A percentile compares a stretch with the other conserved stretches of the same genome.
Conservation (phyloP, 2,113 vertebrate species). For the Cariama cristata region DNA sequence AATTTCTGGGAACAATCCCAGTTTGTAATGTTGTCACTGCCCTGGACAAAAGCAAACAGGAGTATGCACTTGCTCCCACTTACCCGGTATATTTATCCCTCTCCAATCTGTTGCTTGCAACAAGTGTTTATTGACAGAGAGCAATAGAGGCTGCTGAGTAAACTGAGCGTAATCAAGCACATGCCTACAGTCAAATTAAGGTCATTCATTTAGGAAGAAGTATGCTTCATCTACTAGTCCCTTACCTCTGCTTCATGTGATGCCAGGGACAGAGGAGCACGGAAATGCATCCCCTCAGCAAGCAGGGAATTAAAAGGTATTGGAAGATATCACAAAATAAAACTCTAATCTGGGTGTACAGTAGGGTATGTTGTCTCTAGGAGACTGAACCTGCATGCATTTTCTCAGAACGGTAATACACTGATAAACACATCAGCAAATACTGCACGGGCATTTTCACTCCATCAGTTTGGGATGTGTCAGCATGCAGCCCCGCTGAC, state of each 20-base stretch:
- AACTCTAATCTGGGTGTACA: not conserved
- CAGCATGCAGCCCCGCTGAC: not conserved
- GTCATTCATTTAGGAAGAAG: not conserved
- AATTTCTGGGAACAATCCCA: not conserved
- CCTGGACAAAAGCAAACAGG: not conserved
- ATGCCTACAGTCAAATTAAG: not conserved
- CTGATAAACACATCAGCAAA: not conserved
- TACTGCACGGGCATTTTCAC: fast-evolving
- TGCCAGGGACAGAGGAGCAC: not conserved
- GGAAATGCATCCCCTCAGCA: not conserved
- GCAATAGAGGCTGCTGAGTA: not conserved
- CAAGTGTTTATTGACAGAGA: not conserved
- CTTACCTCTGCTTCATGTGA: not conserved
- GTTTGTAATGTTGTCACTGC: not conserved
- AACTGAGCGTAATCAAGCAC: not conserved
- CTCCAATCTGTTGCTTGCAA: not conserved
- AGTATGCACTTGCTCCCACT: fast-evolving
- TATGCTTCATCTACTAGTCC: fast-evolving
- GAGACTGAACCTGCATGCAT: fast-evolving
- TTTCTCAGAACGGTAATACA: not conserved
- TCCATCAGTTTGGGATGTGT: fast-evolving
- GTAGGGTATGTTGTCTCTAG: fast-evolving
- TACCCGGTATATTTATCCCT: not conserved
- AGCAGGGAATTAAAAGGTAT: not conserved
- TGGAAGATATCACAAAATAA: fast-evolving